Evolutionary conservation across 1,140 invertebrate genomes (phyloP).

Genomic region (Drosophila ambigua): DNA sequence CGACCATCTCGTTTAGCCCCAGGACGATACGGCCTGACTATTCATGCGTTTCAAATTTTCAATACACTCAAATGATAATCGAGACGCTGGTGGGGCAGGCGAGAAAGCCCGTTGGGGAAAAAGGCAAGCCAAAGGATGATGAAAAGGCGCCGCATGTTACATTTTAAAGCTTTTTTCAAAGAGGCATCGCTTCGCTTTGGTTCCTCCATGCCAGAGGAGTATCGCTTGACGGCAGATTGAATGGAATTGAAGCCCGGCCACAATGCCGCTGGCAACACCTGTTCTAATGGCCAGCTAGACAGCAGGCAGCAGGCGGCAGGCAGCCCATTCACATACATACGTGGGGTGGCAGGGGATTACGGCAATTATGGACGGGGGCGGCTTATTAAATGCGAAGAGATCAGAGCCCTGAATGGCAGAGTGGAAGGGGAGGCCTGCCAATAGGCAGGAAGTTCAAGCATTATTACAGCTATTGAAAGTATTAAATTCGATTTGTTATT

Average conservation of each 20-base stretch:
- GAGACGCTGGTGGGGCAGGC: constrained; percentile 3
- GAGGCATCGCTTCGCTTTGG: constrained; percentile 29
- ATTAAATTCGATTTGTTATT: no score
- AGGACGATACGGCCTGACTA: constrained; percentile 66
- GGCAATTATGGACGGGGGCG: not conserved
- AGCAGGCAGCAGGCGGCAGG: no score
- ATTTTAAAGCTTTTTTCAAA: constrained; percentile 68
- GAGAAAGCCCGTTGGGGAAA: not conserved
- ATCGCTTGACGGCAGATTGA: constrained; percentile 43
- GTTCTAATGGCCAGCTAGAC: constrained; percentile 40
- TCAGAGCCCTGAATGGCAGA: not conserved
- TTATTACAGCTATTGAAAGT: constrained; percentile 1
- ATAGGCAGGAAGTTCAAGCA: constrained; percentile 3
- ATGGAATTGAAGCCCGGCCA: constrained; percentile 16
- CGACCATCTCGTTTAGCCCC: constrained; percentile 37
- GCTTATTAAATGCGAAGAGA: constrained; percentile 24
- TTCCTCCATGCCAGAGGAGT: not conserved
- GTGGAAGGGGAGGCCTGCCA: not conserved
- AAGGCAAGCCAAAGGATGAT: constrained; percentile 35
- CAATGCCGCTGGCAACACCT: constrained; percentile 48
- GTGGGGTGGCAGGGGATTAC: not conserved
- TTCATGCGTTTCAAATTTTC: constrained; percentile 78
- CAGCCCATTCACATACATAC: no score
- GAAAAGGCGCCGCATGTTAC: constrained; percentile 68
- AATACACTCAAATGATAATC: constrained; percentile 65